These are phyloP conservation scores for Psilopogon haemacephalus DNA, from an alignment of 2,113 vertebrate species.

Conservation along the genomic window DNA sequence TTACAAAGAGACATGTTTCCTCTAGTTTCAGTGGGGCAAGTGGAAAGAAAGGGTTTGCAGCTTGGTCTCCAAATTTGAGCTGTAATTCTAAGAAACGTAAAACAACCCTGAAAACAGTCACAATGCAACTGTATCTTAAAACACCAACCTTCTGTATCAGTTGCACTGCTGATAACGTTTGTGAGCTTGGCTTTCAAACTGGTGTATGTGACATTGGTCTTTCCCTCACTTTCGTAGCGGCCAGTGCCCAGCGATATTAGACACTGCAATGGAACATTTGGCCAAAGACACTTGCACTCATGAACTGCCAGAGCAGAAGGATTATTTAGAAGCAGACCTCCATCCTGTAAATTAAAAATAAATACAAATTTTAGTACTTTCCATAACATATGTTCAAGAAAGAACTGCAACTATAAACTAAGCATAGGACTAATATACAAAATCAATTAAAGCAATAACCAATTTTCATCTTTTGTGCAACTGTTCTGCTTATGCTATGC, in stretches of 20 bases:
- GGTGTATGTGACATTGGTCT: slow-evolving; percentile 80
- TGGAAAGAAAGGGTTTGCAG: not conserved
- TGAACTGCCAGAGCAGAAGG: slow-evolving; percentile 92
- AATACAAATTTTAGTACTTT: not conserved
- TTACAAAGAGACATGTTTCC: not conserved
- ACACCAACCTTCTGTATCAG: slow-evolving; percentile 90
- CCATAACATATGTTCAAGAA: not conserved
- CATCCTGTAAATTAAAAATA: slow-evolving; percentile 80
- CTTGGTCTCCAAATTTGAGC: not conserved
- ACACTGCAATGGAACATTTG: slow-evolving; percentile 87
- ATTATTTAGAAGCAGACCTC: slow-evolving; percentile 95
- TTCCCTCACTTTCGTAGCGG: slow-evolving; percentile 81
- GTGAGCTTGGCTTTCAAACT: slow-evolving; percentile 92
- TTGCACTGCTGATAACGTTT: slow-evolving; percentile 95
- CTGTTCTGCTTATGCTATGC: not conserved
- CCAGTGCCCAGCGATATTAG: slow-evolving; percentile 92
- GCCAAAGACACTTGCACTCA: slow-evolving; percentile 94
- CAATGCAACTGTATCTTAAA: not conserved
- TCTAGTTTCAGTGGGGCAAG: not conserved
- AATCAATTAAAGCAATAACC: not conserved
- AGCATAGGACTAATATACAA: not conserved
- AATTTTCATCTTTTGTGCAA: not conserved
- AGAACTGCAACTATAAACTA: not conserved
- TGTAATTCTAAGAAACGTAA: not conserved
- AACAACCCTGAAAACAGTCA: not conserved